Evolutionary conservation across 2,888 invertebrate genomes (phyloP), one percentile per base, ranked within the genome.

Genomic region (Pomacea canaliculata): DNA sequence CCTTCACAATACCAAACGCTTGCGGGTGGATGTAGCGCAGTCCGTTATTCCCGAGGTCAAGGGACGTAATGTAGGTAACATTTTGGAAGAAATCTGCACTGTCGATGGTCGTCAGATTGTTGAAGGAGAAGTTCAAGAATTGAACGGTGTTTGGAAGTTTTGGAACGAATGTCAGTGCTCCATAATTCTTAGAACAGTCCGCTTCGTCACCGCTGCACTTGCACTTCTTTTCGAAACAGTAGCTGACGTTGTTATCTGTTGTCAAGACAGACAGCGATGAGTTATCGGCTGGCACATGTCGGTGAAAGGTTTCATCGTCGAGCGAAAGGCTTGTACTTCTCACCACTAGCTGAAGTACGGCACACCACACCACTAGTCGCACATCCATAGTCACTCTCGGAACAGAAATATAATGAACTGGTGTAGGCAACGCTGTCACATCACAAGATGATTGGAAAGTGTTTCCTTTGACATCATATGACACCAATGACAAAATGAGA

Each of bases 61-160:
- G n/a, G 13, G 2, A n/a, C 7, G 1, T 4, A 8, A 74, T 48
- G 3, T 49, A 5, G 3, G 68, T 67, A 10, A 68, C 63, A 37
- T 74, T 74, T 18, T 60, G 10, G 46, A 74, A 73, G 46, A 74
- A 74, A 49, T 27, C 49, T 18, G 59, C 69, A 0, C 49, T 23
- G 13, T 59, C 10, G 19, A 74, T 74, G 19, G 48, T 27, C 2
- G 68, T 74, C 23, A 74, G 19, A 69, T 69, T 74, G 74, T 74
- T 74, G 69, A 62, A 69, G 49, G 74, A 62, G 16, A 74, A 74
- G 10, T 8, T 69, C 49, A 74, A 60, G 9, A 2, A 7, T n/a
- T 12, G 18, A 16, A 49, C 62, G 16, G 13, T 23, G 16, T 12
- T n/a, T 3, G 74, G 74, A 12, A 74, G 51, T 7, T 18, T 1